Conservation (phyloP, 2,113 vertebrate species). For the Crotalus horridus region DNA sequence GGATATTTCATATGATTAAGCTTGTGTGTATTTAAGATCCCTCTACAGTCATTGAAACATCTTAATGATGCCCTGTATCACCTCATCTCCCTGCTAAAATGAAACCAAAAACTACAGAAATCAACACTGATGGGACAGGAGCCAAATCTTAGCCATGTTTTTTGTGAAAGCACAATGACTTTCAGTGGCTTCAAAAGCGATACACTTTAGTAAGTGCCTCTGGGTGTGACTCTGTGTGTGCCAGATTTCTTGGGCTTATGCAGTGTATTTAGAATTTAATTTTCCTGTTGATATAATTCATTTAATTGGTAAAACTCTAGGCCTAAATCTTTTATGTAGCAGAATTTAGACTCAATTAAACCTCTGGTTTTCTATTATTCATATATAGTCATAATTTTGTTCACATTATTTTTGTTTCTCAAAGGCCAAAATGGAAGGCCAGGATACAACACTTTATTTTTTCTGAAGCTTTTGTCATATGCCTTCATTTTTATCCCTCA, state of each 20-base stretch:
- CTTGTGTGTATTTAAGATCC: neutral
- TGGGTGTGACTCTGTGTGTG: neutral
- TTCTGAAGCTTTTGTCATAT: neutral
- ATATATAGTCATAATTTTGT: neutral
- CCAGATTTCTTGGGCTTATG: neutral
- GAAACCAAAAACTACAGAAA: neutral
- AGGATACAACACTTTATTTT: slow-evolving; percentile 4
- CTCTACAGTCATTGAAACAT: neutral
- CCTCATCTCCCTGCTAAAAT: neutral
- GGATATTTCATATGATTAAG: neutral
- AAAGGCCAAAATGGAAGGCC: neutral
- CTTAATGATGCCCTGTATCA: neutral
- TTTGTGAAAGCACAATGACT: neutral
- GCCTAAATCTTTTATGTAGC: neutral
- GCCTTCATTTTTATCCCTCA: slow-evolving; percentile 16
- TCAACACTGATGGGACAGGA: neutral
- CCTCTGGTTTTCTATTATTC: neutral
- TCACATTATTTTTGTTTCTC: neutral
- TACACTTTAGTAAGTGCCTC: neutral
- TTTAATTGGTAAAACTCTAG: neutral
- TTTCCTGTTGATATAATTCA: neutral
- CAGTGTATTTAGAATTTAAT: neutral
- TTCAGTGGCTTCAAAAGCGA: neutral
- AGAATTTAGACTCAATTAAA: neutral
- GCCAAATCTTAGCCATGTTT: neutral